A percentile compares a stretch with the other conserved stretches of the same genome.
phyloP scores from a whole-genome alignment of 1,140 invertebrate genomes.

The Caenorhabditis inopinata region DNA sequence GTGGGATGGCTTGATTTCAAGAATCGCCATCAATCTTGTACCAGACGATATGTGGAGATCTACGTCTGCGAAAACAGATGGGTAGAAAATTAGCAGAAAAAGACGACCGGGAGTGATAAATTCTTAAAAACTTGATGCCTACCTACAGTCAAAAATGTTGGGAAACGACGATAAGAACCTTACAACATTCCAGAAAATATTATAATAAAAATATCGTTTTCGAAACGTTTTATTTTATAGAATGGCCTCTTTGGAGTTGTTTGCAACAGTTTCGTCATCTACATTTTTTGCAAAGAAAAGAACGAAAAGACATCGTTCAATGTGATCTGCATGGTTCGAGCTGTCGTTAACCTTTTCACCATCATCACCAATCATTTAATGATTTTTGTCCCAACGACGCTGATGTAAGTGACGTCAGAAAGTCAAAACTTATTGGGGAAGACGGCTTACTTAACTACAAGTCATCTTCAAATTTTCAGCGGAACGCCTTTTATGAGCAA shows the following conservation, averaged over 20 bases:
- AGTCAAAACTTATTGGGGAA: neutral
- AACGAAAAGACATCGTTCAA: neutral
- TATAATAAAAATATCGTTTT: too few relatives aligned
- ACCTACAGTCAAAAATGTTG: too few relatives aligned
- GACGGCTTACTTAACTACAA: too few relatives aligned
- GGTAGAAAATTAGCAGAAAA: too few relatives aligned
- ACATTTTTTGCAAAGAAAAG: neutral
- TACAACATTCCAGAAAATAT: too few relatives aligned
- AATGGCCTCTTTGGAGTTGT: neutral
- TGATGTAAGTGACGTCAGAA: neutral
- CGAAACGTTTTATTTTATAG: neutral
- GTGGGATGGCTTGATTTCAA: too few relatives aligned
- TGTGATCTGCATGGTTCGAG: conserved; percentile 2
- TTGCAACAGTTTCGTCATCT: neutral
- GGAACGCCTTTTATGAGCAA: neutral
- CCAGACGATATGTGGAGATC: too few relatives aligned
- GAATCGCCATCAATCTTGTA: too few relatives aligned
- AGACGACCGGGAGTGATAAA: too few relatives aligned
- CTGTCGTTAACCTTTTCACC: neutral
- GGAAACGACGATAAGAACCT: too few relatives aligned
- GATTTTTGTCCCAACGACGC: conserved; percentile 2
- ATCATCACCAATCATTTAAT: neutral
- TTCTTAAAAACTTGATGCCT: too few relatives aligned
- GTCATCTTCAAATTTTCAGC: neutral
- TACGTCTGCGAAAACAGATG: too few relatives aligned